Evolutionary conservation across 2,113 vertebrate genomes (phyloP).

Genomic region (Centropristis striata): DNA sequence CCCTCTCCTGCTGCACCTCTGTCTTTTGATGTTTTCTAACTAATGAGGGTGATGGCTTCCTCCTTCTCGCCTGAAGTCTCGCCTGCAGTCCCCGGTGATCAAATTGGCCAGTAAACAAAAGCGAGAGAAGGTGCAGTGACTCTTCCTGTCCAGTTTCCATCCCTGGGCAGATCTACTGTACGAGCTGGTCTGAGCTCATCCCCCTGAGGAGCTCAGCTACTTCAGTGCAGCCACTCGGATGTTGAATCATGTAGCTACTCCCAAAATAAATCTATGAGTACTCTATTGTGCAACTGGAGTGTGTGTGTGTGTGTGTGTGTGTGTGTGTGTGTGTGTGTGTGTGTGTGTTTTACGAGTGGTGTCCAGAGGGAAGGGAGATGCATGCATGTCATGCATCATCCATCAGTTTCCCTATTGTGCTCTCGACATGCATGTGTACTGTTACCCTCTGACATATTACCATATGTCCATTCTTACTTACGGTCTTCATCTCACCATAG

Average conservation of each 20-base stretch:
- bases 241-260: slow-evolving; percentile 65
- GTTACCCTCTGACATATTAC: slow-evolving; percentile 37
- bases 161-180: slow-evolving; percentile 32
- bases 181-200: slow-evolving; percentile 27
- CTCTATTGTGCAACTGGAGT: slow-evolving; percentile 47
- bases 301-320: slow-evolving; percentile 23
- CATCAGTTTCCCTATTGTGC: slow-evolving; percentile 19
- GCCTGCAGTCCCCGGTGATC: slow-evolving; percentile 19
- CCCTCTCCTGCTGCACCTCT: slow-evolving; percentile 27
- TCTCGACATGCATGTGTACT: slow-evolving; percentile 45
- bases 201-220: slow-evolving; percentile 39
- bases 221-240: slow-evolving; percentile 66
- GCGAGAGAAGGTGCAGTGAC: slow-evolving; percentile 4
- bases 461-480: slow-evolving; percentile 38
- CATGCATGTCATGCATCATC: slow-evolving; percentile 45
- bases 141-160: slow-evolving; percentile 29
- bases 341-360: not conserved
- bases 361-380: slow-evolving; percentile 32
- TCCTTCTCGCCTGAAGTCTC: slow-evolving; percentile 17
- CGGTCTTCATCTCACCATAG: slow-evolving; percentile 14
- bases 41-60: slow-evolving; percentile 58
- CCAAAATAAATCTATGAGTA: slow-evolving; percentile 67
- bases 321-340: slow-evolving; percentile 23
- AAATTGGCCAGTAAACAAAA: slow-evolving; percentile 40
- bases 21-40: slow-evolving; percentile 63